phyloP scores from a whole-genome alignment of 1,140 invertebrate genomes.

The Episyrphus balteatus region DNA sequence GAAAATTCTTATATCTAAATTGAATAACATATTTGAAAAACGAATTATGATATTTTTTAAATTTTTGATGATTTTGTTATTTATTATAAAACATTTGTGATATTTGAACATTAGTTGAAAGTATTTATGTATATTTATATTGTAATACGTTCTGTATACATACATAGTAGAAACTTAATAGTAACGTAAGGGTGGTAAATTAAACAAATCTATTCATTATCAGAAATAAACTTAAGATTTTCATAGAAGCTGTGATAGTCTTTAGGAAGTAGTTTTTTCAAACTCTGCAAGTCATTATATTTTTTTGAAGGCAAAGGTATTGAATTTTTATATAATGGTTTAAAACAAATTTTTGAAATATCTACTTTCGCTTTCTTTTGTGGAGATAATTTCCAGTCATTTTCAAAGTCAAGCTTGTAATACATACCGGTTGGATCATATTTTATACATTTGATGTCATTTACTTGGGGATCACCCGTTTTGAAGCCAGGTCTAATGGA shows the following conservation, averaged over 20 bases:
- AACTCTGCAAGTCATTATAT: neutral
- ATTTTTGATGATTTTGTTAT: too few species aligned
- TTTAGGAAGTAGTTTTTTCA: neutral
- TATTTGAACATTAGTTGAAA: too few species aligned
- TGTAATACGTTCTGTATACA: too few species aligned
- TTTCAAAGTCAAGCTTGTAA: neutral
- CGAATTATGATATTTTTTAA: too few species aligned
- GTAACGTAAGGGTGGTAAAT: too few species aligned
- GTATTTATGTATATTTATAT: too few species aligned
- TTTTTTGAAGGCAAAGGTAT: neutral
- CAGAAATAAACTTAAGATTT: neutral
- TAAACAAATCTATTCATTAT: too few species aligned
- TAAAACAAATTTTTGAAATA: neutral
- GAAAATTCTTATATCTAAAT: too few species aligned
- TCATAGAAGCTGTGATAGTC: neutral
- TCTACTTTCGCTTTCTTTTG: neutral
- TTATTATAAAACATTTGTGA: too few species aligned
- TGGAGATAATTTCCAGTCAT: neutral
- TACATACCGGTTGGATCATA: neutral
- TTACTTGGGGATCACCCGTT: constrained; percentile 8
- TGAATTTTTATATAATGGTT: neutral
- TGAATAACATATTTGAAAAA: too few species aligned
- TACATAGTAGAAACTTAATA: too few species aligned
- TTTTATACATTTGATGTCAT: neutral
- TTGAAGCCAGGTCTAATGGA: constrained; percentile 11